phyloP scores from a whole-genome alignment of 2,113 vertebrate genomes.

The Saguinus imperator region DNA sequence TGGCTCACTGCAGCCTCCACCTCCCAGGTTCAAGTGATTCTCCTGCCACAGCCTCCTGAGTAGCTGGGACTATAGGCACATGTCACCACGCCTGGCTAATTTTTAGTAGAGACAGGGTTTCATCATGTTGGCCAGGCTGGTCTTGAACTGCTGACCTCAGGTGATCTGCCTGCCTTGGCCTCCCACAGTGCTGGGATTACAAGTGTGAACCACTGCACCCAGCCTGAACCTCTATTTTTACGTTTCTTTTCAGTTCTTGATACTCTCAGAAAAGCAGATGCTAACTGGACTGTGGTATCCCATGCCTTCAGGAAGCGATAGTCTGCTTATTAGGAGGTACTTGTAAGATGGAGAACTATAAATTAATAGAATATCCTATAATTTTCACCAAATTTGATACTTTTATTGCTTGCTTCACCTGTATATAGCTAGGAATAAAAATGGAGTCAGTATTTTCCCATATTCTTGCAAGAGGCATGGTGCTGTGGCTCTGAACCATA shows the following conservation, averaged over 20 bases:
- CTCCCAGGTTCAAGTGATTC: too few species aligned
- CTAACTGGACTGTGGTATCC: not conserved
- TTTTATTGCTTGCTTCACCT: not conserved
- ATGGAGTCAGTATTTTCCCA: not conserved
- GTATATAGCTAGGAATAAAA: not conserved
- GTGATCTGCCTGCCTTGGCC: too few species aligned
- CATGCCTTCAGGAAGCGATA: not conserved
- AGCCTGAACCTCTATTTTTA: too few species aligned
- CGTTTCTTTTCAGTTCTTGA: not conserved
- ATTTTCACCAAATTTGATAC: not conserved
- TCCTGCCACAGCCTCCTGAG: too few species aligned
- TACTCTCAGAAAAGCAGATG: not conserved
- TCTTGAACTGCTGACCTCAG: too few species aligned
- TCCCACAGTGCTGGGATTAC: too few species aligned
- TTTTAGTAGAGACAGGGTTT: too few species aligned
- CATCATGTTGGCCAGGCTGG: too few species aligned
- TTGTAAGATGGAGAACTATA: not conserved
- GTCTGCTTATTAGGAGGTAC: not conserved
- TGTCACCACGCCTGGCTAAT: too few species aligned
- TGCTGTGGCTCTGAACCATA: not conserved
- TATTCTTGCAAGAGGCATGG: not conserved
- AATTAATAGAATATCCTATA: not conserved
- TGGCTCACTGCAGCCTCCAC: too few species aligned
- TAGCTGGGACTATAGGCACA: too few species aligned
- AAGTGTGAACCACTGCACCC: too few species aligned